Base-by-base conservation (phyloP, 2,113 vertebrate species). In the Rhinichthys klamathensis region DNA sequence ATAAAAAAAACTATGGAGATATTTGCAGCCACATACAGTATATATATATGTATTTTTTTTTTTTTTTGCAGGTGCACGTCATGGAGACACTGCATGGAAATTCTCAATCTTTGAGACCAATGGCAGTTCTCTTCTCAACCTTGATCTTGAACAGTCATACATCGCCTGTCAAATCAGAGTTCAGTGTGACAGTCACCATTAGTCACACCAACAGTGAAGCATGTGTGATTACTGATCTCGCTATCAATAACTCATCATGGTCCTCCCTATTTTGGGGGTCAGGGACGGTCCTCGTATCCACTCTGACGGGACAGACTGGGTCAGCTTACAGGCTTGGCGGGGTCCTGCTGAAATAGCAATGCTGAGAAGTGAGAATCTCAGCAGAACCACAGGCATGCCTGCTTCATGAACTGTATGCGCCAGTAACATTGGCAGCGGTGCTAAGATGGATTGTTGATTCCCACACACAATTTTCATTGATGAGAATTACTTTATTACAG, bases 1-100 rank as follows among this genome's bases (percentile, higher is more conserved):
- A 92, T 90, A 92, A 93, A 85, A 93, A 85, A 38, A 85, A 38
- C 72, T 21, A 85, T 80, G 80, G 79, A 91, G 90, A 93, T 94
- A 93, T 90, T 89, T 83, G 72, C 78, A 4, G 70, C 77, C 32
- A 23, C 1, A 10, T 8, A 18, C 32, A 4, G 32, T 18, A 54
- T 51, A 18, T 75, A 51, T 51, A 21, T 38, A 38, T 38, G 7
- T 41, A 9, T 9, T 32, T 35, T 35, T 35, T 35, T 4, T 4
- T 76, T 51, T 6, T 16, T 54, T 54, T 21, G 54, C 30, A 77
- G 51, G 30, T 35, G 56, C 5, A 23, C 4, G 5, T 11, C 67
- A 70, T 23, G 32, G 8, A 69, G 65, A 69, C 18, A 69, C 35
- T 69, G 32, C 16, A 69, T 1, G 21, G 16, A 35, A 69, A 69